Evolutionary conservation across 2,113 vertebrate genomes (phyloP), one percentile per base, ranked within the genome.

Genomic region (Cairina moschata): DNA sequence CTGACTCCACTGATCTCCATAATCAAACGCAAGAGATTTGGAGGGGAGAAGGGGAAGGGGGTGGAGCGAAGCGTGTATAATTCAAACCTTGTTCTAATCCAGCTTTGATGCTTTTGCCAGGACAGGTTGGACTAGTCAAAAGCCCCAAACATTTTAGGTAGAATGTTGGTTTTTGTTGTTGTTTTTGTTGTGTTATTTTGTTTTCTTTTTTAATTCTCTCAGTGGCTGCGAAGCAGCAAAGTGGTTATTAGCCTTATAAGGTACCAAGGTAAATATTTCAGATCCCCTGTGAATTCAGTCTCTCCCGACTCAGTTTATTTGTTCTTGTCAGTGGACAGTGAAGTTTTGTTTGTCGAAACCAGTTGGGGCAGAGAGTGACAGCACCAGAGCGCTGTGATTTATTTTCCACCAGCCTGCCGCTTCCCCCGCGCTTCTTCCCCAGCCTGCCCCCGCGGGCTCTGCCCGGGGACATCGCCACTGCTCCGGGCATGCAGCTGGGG

Each of bases 31-130:
- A 22, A 92, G 83, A 92, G 91, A 94, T 93, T 84, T 92, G 88
- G 76, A 68, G 68, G 46, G 63, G 44, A 80, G 40, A 83, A 75
- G 60, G 34, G 56, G 6, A 72, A 59, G 13, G n/a, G 56, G 36
- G 20, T 16, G 17, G 23, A 52, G 8, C 48, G 32, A 63, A 88
- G 50, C 22, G 0, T 62, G 48, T 67, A 87, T 92, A 93, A 92
- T 92, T 97, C 88, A 96, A 96, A 93, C 92, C 91, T 95, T 95
- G 91, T 94, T 97, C 81, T 91, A 95, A 96, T 96, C 84, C 84
- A 34, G 32, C 96, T 97, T 97, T 97, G 96, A 96, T 95, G 95
- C 91, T 91, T 88, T 91, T 96, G 89, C 96, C 96, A 95, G 92
- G 89, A 90, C 96, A 97, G 92, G 96, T 96, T 88, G 92, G 48